Base-by-base conservation (phyloP, 1,140 invertebrate species). In the Harlomillsia oculata region DNA sequence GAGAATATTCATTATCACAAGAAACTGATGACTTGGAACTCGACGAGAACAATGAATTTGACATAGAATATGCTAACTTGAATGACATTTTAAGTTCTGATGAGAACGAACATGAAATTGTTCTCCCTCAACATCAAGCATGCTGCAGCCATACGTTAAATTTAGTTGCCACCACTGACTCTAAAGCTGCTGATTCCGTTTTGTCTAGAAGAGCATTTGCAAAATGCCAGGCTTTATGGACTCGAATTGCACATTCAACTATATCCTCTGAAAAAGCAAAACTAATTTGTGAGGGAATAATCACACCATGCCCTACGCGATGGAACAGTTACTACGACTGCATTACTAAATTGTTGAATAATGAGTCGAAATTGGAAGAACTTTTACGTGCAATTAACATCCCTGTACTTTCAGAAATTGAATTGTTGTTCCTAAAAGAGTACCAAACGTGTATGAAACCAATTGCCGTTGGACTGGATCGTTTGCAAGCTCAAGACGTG, bases 311-410 rank as follows among this genome's bases (percentile, higher is more conserved):
- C 16, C 5, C 14, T 6, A 55, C 53, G 6, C 5, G 53, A 9
- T 55, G 53, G 53, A 55, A 55, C 46, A 45, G 41, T 23, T n/a
- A 45, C 4, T 55, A 36, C 14, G 53, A 55, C 34, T 45, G 11
- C 2, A 6, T 55, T 18, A 20, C 3, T 2, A 5, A 13, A 5
- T 25, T 55, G 4, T 28, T 55, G 2, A 18, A 25, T 16, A 8
- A 23, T 16, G 18, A 43, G 29, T 5, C 13, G n/a, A 4, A 46
- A 25, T 26, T 55, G 3, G 26, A 34, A 4, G 8, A 16, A 5
- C 16, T 55, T 6, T 55, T 26, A 14, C 8, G 46, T 14, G 18
- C 14, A 6, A 2, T 25, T 6, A 18, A 20, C 16, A 16, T 55
- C 18, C 16, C 44, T 13, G 32, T 11, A 8, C 28, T 55, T 6